These are phyloP conservation scores for Venusia cambrica DNA, from an alignment of 2,888 invertebrate genomes.

Conservation along the genomic window DNA sequence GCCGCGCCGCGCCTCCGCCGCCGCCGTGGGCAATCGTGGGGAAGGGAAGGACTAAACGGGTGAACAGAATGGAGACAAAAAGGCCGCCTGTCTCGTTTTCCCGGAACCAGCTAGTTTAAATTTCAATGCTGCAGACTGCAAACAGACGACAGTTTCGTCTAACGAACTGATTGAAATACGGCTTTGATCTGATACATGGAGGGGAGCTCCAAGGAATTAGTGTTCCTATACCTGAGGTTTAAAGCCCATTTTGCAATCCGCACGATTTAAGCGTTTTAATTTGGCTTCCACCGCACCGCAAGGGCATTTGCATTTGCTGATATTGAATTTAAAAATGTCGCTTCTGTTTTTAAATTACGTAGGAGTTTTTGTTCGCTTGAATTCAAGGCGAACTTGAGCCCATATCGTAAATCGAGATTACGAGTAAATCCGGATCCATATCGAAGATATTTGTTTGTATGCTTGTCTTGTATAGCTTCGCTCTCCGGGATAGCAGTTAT, in stretches of 20 bases:
- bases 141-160: slow-evolving; percentile 63
- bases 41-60: slow-evolving; percentile 53
- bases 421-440: too few relatives aligned
- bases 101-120: slow-evolving; percentile 72
- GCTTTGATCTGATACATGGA: slow-evolving; percentile 56
- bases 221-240: slow-evolving; percentile 3
- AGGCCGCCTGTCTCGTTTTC: slow-evolving; percentile 47
- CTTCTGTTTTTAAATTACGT: neutral
- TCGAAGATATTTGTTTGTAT: too few relatives aligned
- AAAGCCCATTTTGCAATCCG: slow-evolving; percentile 29
- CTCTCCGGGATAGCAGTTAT: too few relatives aligned
- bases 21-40: too few relatives aligned
- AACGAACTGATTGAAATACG: slow-evolving; percentile 73
- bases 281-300: slow-evolving; percentile 2
- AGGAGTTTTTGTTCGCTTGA: too few relatives aligned
- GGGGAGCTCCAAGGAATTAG: slow-evolving; percentile 6
- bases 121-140: slow-evolving; percentile 73
- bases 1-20: too few relatives aligned
- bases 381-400: too few relatives aligned
- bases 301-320: slow-evolving; percentile 5
- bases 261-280: slow-evolving; percentile 21
- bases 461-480: too few relatives aligned
- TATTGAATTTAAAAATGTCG: slow-evolving; percentile 1
- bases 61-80: slow-evolving; percentile 37
- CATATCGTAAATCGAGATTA: too few relatives aligned